Percentiles rank a stretch among this genome's conserved stretches.
phyloP scores from a whole-genome alignment of 92 coral and sea anemone genomes.

The Epizoanthus ramosus region DNA sequence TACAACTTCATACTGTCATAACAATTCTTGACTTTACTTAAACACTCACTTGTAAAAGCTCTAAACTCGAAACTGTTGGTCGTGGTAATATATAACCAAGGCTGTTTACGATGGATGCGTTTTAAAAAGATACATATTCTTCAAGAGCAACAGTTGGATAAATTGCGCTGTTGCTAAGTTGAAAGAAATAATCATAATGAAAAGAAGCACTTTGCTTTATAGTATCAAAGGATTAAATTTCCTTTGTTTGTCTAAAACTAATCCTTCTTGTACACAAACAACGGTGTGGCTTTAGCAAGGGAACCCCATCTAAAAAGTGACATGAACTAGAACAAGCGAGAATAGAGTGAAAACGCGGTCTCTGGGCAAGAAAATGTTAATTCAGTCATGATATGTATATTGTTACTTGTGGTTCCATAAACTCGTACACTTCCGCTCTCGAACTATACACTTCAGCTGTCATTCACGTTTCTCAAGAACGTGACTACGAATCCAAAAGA shows the following conservation, averaged over 20 bases:
- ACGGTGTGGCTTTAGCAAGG: background rate
- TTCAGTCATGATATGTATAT: background rate
- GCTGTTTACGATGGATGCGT: background rate
- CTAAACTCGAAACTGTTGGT: background rate
- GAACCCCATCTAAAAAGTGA: background rate
- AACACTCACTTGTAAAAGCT: background rate
- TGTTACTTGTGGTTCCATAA: background rate
- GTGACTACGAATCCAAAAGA: constrained; percentile 19
- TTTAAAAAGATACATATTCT: background rate
- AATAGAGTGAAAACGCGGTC: background rate
- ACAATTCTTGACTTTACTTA: background rate
- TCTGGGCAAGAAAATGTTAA: background rate
- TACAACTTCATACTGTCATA: background rate
- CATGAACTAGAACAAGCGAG: constrained; percentile 1
- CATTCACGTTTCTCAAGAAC: constrained; percentile 15
- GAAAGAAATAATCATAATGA: background rate
- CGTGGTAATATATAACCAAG: background rate
- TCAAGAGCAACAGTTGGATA: constrained; percentile 18
- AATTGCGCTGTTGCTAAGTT: constrained; percentile 41
- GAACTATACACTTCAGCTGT: constrained; percentile 43
- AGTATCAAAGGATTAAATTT: background rate
- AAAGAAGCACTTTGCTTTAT: constrained; percentile 13
- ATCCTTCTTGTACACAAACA: constrained; percentile 9
- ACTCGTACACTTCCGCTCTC: constrained; percentile 19
- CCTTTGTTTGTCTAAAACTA: background rate